Conservation (phyloP, 2,113 vertebrate genomes). For the Rhadina sibilatrix region DNA sequence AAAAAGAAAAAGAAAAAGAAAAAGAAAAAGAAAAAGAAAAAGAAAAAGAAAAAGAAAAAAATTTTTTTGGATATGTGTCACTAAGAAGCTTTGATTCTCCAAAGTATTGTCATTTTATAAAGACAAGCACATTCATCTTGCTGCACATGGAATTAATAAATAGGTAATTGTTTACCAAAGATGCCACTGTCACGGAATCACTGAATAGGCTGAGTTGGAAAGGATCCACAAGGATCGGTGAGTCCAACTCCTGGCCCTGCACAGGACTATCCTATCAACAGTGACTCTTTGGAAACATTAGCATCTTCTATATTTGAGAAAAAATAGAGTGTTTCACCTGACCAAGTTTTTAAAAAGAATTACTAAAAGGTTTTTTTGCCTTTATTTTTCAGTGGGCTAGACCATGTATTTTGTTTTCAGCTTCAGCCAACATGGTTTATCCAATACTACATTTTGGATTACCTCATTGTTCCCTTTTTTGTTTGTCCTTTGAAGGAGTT, state of each 20-base stretch:
- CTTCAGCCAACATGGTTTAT: neutral
- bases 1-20: accelerated
- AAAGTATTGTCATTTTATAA: neutral
- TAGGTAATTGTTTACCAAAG: neutral
- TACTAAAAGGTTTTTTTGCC: neutral
- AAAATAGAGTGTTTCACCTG: neutral
- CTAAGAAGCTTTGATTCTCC: neutral
- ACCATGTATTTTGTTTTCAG: neutral
- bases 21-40: accelerated
- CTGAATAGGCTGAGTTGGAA: neutral
- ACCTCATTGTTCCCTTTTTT: neutral
- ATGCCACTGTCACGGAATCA: neutral
- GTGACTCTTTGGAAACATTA: neutral
- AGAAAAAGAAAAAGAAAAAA: no score
- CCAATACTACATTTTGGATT: neutral
- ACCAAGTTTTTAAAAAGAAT: neutral
- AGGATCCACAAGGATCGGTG: neutral
- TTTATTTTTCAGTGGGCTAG: neutral
- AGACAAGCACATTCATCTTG: neutral
- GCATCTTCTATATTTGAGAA: neutral
- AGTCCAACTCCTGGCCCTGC: neutral
- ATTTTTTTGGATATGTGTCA: neutral
- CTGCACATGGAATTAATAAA: neutral
- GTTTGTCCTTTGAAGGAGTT: neutral
- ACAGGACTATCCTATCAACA: neutral